These are phyloP conservation scores for Prinia subflava DNA, from an alignment of 2,113 vertebrate species.

Conservation along the genomic window DNA sequence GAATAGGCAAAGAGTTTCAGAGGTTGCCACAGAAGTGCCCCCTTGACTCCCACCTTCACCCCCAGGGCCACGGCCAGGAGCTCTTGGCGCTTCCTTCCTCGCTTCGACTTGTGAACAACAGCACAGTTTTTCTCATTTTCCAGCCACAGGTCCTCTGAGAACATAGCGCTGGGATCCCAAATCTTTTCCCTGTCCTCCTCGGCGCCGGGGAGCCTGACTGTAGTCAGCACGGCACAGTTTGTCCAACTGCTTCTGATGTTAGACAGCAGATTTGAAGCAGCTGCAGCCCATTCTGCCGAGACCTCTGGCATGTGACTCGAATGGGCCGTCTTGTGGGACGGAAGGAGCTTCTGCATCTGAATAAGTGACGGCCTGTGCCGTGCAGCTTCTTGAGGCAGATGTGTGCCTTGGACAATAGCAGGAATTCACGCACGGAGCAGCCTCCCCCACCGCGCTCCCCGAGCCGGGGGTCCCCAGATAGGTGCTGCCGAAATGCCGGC, in stretches of 20 bases:
- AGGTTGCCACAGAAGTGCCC: conserved; percentile 90
- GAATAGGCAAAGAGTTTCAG: conserved; percentile 97
- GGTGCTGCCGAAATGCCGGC: neutral
- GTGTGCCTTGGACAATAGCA: conserved; percentile 88
- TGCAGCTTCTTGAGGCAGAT: conserved; percentile 79
- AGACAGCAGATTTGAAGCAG: conserved; percentile 79
- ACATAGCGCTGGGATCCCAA: conserved; percentile 72
- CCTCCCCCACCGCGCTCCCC: neutral
- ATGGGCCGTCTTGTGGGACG: conserved; percentile 75
- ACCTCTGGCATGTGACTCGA: conserved; percentile 83
- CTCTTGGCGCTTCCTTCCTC: conserved; percentile 86
- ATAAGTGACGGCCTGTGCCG: conserved; percentile 76
- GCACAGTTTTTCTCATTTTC: conserved; percentile 77
- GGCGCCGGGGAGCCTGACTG: conserved; percentile 58
- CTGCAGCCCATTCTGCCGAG: conserved; percentile 80
- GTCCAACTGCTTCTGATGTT: conserved; percentile 76
- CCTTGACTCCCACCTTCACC: conserved; percentile 86
- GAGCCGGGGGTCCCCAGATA: conserved; percentile 33
- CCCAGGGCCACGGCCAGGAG: conserved; percentile 89
- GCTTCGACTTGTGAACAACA: conserved; percentile 80
- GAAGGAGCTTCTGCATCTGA: conserved; percentile 81
- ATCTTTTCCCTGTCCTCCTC: conserved; percentile 75
- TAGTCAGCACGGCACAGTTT: conserved; percentile 54
- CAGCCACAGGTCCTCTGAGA: conserved; percentile 75
- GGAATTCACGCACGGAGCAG: conserved; percentile 75